Conservation (phyloP, 2,888 invertebrate genomes). For the Patella depressa region DNA sequence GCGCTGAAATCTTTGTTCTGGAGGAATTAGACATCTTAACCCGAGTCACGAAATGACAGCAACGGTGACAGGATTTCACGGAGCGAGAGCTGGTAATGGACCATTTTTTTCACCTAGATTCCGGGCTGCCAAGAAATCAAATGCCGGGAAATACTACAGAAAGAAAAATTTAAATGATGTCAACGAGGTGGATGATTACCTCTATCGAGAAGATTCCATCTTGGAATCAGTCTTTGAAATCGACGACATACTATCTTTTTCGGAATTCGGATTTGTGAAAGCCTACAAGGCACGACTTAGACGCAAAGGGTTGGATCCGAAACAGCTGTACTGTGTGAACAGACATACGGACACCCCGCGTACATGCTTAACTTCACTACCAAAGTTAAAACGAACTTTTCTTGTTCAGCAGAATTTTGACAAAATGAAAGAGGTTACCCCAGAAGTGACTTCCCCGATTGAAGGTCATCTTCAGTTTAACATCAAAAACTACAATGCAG, state of each 20-base stretch:
- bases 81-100: background rate
- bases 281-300: background rate
- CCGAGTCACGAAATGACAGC: background rate
- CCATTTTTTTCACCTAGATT: conserved; percentile 4
- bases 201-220: background rate
- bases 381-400: background rate
- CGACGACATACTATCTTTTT: background rate
- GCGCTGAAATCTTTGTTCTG: too few species aligned
- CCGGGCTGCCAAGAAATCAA: background rate
- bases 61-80: background rate
- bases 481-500: background rate
- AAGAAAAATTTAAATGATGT: background rate
- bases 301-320: background rate
- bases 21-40: too few species aligned
- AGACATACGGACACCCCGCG: background rate
- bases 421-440: background rate
- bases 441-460: background rate
- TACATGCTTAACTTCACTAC: background rate
- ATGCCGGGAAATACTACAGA: background rate
- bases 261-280: conserved; percentile 11
- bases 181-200: background rate
- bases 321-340: background rate
- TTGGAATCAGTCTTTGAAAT: background rate
- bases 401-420: background rate
- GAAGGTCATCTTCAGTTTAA: background rate